phyloP scores from a whole-genome alignment of 2,113 vertebrate species.

The Zeus faber region DNA sequence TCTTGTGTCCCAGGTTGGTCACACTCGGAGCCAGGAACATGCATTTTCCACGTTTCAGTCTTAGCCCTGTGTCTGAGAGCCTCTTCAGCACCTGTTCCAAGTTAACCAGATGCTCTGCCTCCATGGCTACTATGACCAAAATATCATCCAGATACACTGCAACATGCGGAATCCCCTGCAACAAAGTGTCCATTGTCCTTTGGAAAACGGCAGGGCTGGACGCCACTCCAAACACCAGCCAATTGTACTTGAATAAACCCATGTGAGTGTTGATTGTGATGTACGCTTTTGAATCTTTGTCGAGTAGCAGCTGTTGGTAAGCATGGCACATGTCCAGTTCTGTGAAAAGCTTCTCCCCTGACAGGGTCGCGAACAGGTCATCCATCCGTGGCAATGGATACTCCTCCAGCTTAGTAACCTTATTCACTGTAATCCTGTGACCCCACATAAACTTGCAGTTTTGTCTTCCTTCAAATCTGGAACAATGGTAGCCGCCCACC shows the following conservation, averaged over 20 bases:
- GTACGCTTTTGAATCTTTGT: conserved; percentile 11
- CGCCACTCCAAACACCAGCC: conserved; percentile 4
- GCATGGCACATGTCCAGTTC: background rate
- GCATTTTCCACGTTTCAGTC: conserved; percentile 7
- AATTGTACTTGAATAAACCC: conserved; percentile 18
- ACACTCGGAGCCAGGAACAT: conserved; percentile 8
- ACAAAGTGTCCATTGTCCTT: conserved; percentile 21
- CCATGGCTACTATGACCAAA: conserved; percentile 11
- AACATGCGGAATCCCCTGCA: conserved; percentile 23
- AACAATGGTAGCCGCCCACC: too few relatives aligned
- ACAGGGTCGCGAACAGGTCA: background rate
- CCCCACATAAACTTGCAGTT: conserved; percentile 1
- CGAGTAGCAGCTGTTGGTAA: conserved; percentile 2
- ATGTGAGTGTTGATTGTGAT: conserved; percentile 18
- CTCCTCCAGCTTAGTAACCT: too few relatives aligned
- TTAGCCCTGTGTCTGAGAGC: background rate
- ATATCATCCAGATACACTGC: conserved; percentile 18
- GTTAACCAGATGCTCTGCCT: background rate
- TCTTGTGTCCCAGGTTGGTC: conserved; percentile 13
- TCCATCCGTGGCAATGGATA: too few relatives aligned
- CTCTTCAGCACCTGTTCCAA: conserved; percentile 18
- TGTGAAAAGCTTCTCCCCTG: background rate
- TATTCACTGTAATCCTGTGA: too few relatives aligned
- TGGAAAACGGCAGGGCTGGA: conserved; percentile 25
- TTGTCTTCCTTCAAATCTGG: background rate